Conservation (phyloP, 2,888 invertebrate species). For the Andricus curvator region DNA sequence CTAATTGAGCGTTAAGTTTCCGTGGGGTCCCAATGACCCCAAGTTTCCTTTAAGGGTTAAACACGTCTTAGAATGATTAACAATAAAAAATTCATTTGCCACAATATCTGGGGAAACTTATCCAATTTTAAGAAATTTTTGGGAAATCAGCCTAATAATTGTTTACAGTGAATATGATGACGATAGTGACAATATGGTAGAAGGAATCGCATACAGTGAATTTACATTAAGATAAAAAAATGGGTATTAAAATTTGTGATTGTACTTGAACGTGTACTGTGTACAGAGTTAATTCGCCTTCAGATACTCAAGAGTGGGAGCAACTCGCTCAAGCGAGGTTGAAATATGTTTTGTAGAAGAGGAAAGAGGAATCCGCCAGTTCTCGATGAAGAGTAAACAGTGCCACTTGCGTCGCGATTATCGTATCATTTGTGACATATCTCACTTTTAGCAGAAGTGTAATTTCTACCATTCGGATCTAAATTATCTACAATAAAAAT, state of each 20-base stretch:
- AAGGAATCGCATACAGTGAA: background rate
- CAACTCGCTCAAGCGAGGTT: constrained; percentile 22
- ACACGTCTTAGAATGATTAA: too few relatives aligned
- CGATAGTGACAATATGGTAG: too few relatives aligned
- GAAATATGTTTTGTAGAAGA: constrained; percentile 1
- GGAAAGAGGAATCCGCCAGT: background rate
- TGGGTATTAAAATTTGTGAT: background rate
- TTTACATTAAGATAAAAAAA: background rate
- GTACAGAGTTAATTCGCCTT: background rate
- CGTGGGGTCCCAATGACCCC: too few relatives aligned
- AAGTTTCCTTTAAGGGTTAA: too few relatives aligned
- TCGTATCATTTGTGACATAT: background rate
- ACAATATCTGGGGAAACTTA: too few relatives aligned
- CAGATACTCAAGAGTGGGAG: constrained; percentile 31
- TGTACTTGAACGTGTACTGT: constrained; percentile 7
- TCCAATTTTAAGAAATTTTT: too few relatives aligned
- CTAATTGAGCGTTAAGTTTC: too few relatives aligned
- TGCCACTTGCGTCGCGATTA: constrained; percentile 8
- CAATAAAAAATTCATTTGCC: too few relatives aligned
- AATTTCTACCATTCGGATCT: background rate
- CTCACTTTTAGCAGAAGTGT: background rate
- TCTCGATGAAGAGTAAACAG: constrained; percentile 26
- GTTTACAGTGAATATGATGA: too few relatives aligned
- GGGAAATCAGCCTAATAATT: too few relatives aligned
- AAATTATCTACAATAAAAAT: background rate